phyloP scores from a whole-genome alignment of 1,140 invertebrate species.

The Cylas formicarius region DNA sequence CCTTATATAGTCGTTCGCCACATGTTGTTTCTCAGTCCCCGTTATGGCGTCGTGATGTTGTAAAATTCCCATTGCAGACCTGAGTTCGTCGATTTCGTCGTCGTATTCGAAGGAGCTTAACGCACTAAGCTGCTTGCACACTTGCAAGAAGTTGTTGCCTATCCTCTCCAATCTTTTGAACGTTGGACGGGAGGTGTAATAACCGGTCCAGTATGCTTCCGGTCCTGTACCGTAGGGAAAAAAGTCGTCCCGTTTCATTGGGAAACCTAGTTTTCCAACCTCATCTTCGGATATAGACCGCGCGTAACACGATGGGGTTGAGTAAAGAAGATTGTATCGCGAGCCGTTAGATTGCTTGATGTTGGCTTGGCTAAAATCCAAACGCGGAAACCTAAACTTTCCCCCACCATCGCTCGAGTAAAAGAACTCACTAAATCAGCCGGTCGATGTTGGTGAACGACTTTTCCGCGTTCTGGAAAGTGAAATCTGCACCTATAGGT shows the following conservation, averaged over 20 bases:
- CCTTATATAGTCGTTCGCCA: constrained; percentile 64
- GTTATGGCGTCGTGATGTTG: constrained; percentile 64
- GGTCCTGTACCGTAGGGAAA: constrained; percentile 78
- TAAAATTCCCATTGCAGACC: constrained; percentile 52
- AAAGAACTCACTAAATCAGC: constrained; percentile 62
- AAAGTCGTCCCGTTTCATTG: constrained; percentile 49
- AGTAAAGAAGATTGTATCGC: constrained; percentile 66
- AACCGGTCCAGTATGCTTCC: constrained; percentile 76
- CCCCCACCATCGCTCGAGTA: constrained; percentile 17
- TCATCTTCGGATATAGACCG: constrained; percentile 53
- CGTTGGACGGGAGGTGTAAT: constrained; percentile 66
- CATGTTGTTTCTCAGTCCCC: constrained; percentile 69
- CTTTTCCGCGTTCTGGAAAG: constrained; percentile 49
- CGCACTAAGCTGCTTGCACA: constrained; percentile 30
- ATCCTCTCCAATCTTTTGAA: constrained; percentile 56
- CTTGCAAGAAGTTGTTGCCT: constrained; percentile 60
- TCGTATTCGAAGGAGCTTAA: constrained; percentile 4
- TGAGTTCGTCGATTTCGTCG: constrained; percentile 34
- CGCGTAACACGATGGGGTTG: constrained; percentile 68
- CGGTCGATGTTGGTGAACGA: constrained; percentile 65
- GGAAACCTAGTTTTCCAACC: constrained; percentile 15
- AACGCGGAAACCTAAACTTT: constrained; percentile 46
- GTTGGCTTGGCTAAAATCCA: constrained; percentile 50
- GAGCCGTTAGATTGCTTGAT: constrained; percentile 53
- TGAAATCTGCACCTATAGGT: constrained; percentile 34